A percentile compares a stretch with the other conserved stretches of the same genome.
These are phyloP conservation scores for Astropecten irregularis DNA, from an alignment of 53 echinoderm and acorn worm species.

Conservation along the genomic window DNA sequence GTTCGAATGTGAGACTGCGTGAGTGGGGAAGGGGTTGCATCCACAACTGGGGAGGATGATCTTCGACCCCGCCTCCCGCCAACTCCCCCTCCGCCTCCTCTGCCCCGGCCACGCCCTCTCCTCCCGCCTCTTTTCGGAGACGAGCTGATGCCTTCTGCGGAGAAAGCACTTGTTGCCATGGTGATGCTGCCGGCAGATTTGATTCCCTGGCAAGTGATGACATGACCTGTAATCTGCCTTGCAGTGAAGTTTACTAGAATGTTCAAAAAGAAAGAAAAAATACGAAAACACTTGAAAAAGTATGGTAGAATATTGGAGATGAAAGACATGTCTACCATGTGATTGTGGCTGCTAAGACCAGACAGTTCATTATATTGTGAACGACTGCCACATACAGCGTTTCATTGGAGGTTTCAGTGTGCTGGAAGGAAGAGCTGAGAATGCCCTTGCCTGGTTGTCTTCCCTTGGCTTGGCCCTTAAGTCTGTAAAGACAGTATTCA, in stretches of 20 bases:
- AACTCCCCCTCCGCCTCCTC: conserved; percentile 6
- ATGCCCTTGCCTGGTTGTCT: no score
- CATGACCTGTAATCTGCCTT: conserved; percentile 46
- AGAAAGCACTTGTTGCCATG: background rate
- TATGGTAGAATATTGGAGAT: background rate
- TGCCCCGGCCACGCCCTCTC: conserved; percentile 31
- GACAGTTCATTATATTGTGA: no score
- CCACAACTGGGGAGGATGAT: background rate
- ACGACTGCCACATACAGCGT: no score
- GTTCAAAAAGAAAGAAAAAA: background rate
- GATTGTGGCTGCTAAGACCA: no score
- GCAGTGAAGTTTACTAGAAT: conserved; percentile 39
- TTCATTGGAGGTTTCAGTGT: no score
- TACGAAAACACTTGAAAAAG: background rate
- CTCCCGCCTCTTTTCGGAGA: conserved; percentile 5
- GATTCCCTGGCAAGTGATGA: conserved; percentile 30
- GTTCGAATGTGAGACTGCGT: background rate
- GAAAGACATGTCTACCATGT: background rate
- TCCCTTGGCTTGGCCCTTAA: no score
- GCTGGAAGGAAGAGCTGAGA: no score
- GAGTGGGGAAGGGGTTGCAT: background rate
- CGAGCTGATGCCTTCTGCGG: background rate
- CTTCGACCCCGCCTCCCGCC: background rate
- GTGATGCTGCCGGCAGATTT: conserved; percentile 2
- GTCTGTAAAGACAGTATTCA: no score